phyloP scores from a whole-genome alignment of 2,797 vertebrate genomes.

The Ctenopoma multispine region DNA sequence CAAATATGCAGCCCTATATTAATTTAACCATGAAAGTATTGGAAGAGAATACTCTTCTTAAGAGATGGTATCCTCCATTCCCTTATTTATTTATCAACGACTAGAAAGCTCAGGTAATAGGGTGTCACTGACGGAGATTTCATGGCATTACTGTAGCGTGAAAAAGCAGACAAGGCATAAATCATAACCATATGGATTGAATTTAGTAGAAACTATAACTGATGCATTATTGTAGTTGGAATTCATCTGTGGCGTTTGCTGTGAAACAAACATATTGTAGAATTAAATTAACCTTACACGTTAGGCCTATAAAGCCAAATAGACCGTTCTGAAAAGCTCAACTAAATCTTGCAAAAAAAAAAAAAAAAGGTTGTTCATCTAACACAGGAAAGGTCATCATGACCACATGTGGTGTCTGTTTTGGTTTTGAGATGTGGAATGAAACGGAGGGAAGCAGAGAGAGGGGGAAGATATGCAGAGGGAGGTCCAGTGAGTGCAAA shows the following conservation, averaged over 20 bases:
- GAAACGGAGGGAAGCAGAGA: slow-evolving; percentile 46
- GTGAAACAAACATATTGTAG: slow-evolving; percentile 71
- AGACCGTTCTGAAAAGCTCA: slow-evolving; percentile 44
- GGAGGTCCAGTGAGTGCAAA: slow-evolving; percentile 52
- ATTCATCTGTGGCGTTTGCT: slow-evolving; percentile 59
- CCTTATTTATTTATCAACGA: slow-evolving; percentile 53
- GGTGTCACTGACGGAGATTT: slow-evolving; percentile 64
- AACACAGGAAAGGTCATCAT: slow-evolving; percentile 57
- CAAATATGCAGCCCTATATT: slow-evolving; percentile 46
- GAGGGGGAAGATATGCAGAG: slow-evolving; percentile 48
- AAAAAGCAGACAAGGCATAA: slow-evolving; percentile 65
- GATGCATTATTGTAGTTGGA: slow-evolving; percentile 48
- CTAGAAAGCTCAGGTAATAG: slow-evolving; percentile 58
- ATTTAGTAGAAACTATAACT: slow-evolving; percentile 51
- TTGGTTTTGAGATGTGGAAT: slow-evolving; percentile 58
- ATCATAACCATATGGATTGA: slow-evolving; percentile 68
- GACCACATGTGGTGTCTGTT: slow-evolving; percentile 73
- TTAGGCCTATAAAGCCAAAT: slow-evolving; percentile 64
- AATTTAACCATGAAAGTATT: slow-evolving; percentile 62
- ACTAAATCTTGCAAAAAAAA: slow-evolving; percentile 27
- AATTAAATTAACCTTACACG: slow-evolving; percentile 67
- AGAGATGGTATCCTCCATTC: slow-evolving; percentile 62
- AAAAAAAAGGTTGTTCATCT: slow-evolving; percentile 52
- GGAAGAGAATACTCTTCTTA: slow-evolving; percentile 62
- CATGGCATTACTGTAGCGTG: slow-evolving; percentile 63